Conservation (phyloP, 2,797 vertebrate species). For the Pseudomugil gertrudae region DNA sequence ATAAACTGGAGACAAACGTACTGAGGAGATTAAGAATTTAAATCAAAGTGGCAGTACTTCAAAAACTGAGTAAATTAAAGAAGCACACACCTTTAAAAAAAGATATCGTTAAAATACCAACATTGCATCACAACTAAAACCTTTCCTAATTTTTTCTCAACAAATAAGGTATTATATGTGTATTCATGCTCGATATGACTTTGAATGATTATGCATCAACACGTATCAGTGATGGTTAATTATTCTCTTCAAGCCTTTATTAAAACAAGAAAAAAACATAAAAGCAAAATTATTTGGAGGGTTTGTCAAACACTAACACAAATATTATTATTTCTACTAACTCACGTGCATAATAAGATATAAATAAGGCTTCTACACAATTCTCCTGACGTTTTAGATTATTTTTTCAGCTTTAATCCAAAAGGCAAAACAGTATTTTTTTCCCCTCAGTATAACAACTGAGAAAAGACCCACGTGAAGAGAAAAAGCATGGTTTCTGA, state of each 20-base stretch:
- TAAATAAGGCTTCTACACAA: no score
- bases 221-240: not conserved
- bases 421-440: no score
- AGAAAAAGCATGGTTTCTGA: conserved; percentile 4
- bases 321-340: no score
- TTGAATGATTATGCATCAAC: no score
- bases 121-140: no score
- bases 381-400: no score
- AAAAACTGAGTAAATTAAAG: conserved; percentile 31
- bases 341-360: no score
- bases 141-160: not conserved
- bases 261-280: not conserved
- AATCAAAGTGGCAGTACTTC: conserved; percentile 49
- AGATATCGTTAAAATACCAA: not conserved
- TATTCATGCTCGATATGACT: not conserved
- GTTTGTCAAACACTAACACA: no score
- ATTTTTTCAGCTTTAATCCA: no score
- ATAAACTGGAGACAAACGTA: conserved; percentile 45
- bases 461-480: not conserved
- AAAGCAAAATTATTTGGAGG: no score
- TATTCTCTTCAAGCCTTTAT: not conserved
- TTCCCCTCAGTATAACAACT: not conserved
- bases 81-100: conserved; percentile 5
- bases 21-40: conserved; percentile 28
- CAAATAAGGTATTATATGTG: not conserved